Evolutionary conservation across 2,888 invertebrate species (phyloP), one percentile per base, ranked within the genome.

Genomic region (Aspidiotus destructor): DNA sequence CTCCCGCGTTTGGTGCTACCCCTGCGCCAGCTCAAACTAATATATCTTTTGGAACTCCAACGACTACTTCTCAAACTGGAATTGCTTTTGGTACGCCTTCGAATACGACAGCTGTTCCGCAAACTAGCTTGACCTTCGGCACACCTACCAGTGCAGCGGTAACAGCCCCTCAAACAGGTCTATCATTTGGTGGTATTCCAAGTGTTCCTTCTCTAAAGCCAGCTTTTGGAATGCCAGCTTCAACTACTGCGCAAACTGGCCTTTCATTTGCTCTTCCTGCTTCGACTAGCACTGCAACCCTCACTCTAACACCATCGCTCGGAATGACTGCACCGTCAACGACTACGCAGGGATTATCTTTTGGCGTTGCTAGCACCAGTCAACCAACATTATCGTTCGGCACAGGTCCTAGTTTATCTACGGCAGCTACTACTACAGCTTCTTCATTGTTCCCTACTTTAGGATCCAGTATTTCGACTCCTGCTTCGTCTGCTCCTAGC

Each of bases 51-150:
- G 73, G 73, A 8, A 62, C 71, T n/a, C 64, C 72, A 2, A 13
- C 15, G 9, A 16, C 48, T 41, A 52, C 60, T 15, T 48, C 40
- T 11, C 73, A 78, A 7, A 74, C 80, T 17, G 74, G 78, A 52
- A 72, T 73, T 17, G n/a, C 70, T 28, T 41, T 68, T 58, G 17
- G 68, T 53, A 55, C 71, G 16, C 28, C 28, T 5, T 28, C 28
- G 5, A 28, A 5, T 28, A 11, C 60, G 41, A 60, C 68, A 55
- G 16, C 65, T 7, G 10, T 44, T 68, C 74, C 6, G 74, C 73
- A 40, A 62, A 68, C 7, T 67, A 74, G 42, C 62, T 40, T 58
- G 8, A 44, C 64, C 8, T 69, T 69, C 40, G 69, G 69, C 13
- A 28, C 57, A 5, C 40, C 62, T 48, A 17, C 69, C 9, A 72